A percentile compares a stretch with the other conserved stretches of the same genome.
phyloP scores from a whole-genome alignment of 1,140 invertebrate genomes.

The Phthorimaea operculella region DNA sequence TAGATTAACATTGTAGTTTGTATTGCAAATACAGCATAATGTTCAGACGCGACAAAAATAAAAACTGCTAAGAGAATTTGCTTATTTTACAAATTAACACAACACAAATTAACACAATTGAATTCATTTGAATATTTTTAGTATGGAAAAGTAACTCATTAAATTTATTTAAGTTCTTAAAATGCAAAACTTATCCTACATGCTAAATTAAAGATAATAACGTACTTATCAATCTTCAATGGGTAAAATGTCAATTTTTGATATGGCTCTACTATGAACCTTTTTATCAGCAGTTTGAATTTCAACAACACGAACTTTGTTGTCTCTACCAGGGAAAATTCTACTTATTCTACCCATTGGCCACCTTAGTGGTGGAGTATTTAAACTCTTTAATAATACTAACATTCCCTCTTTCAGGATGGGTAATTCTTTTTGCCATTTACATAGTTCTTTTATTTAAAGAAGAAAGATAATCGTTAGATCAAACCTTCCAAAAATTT shows the following conservation, averaged over 20 bases:
- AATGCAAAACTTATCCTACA: background rate
- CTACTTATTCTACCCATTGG: background rate
- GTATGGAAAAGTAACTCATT: no score
- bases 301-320: constrained; percentile 6
- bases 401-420: background rate
- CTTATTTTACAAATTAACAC: no score
- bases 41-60: no score
- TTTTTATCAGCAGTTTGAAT: constrained; percentile 1
- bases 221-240: background rate
- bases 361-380: background rate
- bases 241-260: background rate
- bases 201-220: background rate
- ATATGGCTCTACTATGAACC: background rate
- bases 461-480: constrained; percentile 10
- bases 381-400: background rate
- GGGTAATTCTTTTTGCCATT: background rate
- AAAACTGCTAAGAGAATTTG: no score
- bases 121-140: no score
- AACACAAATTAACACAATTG: no score
- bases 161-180: no score
- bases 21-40: no score
- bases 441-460: constrained; percentile 11
- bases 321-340: constrained; percentile 17
- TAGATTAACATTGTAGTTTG: no score
- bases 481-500: constrained; percentile 18